Conservation (phyloP, 2,113 vertebrate genomes). For the Pelmatolapia mariae region DNA sequence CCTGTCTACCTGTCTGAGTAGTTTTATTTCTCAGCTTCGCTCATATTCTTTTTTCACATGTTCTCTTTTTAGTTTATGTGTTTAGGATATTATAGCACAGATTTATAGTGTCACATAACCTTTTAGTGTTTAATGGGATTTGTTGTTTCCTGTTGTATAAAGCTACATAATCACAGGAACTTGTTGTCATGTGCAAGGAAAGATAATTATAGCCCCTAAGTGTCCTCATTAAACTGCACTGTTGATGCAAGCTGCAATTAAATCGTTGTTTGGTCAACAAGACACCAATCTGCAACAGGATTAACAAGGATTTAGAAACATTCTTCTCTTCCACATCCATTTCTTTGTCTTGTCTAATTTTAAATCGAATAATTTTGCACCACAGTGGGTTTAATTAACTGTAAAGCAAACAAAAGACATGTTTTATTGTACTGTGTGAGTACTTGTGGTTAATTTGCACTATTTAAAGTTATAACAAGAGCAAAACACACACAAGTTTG, state of each 20-base stretch:
- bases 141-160: not conserved
- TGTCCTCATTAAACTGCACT: not conserved
- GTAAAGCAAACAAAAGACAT: not conserved
- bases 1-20: not conserved
- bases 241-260: not conserved
- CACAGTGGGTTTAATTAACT: not conserved
- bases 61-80: not conserved
- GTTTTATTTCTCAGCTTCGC: not conserved
- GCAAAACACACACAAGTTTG: not conserved
- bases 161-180: not conserved
- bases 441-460: not conserved
- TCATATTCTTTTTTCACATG: not conserved
- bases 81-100: not conserved
- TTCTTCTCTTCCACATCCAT: not conserved
- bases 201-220: not conserved
- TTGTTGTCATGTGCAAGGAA: not conserved
- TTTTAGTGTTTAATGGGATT: not conserved
- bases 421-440: not conserved
- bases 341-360: not conserved
- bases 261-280: not conserved
- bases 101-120: not conserved
- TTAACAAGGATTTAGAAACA: not conserved
- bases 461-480: not conserved
- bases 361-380: not conserved
- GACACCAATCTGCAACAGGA: not conserved